Conservation (phyloP, 2,113 vertebrate genomes). For the Prochilodus magdalenae region DNA sequence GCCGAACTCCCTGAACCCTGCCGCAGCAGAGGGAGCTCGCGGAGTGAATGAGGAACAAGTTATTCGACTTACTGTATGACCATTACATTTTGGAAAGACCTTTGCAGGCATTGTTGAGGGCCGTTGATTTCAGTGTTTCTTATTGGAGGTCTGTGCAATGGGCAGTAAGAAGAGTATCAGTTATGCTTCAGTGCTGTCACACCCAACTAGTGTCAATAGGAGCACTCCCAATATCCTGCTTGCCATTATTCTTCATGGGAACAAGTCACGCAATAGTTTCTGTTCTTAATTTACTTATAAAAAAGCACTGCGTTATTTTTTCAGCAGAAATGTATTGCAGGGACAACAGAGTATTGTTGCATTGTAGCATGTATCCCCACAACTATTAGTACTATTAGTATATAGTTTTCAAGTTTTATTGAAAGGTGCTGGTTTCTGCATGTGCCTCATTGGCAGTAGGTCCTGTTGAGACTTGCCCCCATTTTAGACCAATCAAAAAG, state of each 20-base stretch:
- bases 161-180: neutral
- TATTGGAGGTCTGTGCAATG: neutral
- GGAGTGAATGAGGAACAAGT: neutral
- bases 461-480: conserved; percentile 72
- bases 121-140: neutral
- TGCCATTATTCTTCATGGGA: neutral
- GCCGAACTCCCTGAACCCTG: conserved; percentile 55
- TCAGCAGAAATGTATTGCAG: neutral
- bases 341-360: neutral
- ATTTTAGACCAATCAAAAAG: conserved; percentile 68
- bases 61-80: neutral
- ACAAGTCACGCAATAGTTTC: neutral
- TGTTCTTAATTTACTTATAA: neutral
- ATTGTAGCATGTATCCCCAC: neutral
- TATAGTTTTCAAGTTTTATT: neutral
- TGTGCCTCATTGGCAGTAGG: conserved; percentile 64
- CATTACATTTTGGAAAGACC: neutral
- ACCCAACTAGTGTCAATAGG: conserved; percentile 6
- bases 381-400: neutral
- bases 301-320: neutral
- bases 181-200: neutral
- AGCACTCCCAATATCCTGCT: neutral
- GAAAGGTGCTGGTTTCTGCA: conserved; percentile 7
- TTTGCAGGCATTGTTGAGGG: neutral
- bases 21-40: conserved; percentile 4